These are phyloP conservation scores for Astatotilapia flaviijosephi DNA, from an alignment of 2,113 vertebrate species.

Conservation along the genomic window DNA sequence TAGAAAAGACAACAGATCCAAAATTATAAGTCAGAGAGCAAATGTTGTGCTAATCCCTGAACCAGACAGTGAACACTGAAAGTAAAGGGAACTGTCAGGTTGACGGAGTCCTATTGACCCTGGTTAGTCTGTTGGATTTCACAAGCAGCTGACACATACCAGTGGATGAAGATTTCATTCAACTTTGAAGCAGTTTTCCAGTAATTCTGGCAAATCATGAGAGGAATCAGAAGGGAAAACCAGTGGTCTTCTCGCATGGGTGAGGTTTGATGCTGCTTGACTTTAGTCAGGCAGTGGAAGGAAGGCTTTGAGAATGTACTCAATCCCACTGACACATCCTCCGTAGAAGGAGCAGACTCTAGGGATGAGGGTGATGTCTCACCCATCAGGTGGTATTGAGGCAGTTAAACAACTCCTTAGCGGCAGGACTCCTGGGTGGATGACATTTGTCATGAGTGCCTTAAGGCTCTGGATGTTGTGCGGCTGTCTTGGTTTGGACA, in stretches of 20 bases:
- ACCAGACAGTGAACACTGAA: not conserved
- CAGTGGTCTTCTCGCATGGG: not conserved
- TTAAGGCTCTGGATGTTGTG: not conserved
- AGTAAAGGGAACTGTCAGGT: not conserved
- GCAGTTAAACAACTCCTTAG: not conserved
- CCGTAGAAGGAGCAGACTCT: not conserved
- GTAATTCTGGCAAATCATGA: not conserved
- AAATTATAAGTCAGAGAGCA: not conserved
- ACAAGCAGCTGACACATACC: not conserved
- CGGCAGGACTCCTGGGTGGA: not conserved
- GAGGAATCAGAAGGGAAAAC: not conserved
- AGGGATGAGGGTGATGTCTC: not conserved
- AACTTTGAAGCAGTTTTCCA: not conserved
- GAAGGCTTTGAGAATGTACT: not conserved
- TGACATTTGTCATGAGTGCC: not conserved
- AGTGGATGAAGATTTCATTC: not conserved
- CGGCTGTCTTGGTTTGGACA: not conserved
- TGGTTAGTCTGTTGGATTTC: not conserved
- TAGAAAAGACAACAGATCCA: not conserved
- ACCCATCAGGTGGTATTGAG: not conserved
- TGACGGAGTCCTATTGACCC: not conserved
- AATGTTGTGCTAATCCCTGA: not conserved
- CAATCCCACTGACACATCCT: not conserved
- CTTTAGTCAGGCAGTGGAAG: not conserved
- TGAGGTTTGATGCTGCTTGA: not conserved